A percentile compares a stretch with the other conserved stretches of the same genome.
phyloP scores from a whole-genome alignment of 2,113 vertebrate genomes.

The Struthidea cinerea region DNA sequence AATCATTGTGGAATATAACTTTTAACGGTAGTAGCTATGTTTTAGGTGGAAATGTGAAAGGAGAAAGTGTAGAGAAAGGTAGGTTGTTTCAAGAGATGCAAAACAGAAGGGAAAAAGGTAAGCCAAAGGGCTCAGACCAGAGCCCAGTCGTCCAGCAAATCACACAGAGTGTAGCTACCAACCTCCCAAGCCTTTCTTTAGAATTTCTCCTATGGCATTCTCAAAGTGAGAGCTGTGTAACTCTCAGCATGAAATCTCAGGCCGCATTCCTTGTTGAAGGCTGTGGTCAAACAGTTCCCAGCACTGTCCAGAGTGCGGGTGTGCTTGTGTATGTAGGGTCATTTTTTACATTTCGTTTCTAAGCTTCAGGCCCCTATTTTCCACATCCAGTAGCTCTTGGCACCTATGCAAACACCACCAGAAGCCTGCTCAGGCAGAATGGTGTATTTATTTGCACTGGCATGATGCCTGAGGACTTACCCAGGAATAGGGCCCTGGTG shows the following conservation, averaged over 20 bases:
- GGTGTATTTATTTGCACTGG: neutral
- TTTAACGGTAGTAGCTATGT: neutral
- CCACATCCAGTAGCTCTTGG: neutral
- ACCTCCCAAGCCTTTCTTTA: neutral
- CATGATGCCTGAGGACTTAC: neutral
- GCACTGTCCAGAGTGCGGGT: neutral
- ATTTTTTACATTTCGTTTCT: neutral
- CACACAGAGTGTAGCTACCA: neutral
- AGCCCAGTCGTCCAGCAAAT: neutral
- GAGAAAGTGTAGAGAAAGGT: neutral
- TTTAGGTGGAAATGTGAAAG: neutral
- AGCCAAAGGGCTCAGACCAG: neutral
- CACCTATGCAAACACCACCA: neutral
- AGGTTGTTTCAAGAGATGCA: neutral
- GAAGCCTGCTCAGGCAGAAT: neutral
- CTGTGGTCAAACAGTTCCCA: neutral
- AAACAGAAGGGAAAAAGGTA: neutral
- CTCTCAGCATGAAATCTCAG: neutral
- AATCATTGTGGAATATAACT: neutral
- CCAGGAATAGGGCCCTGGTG: neutral
- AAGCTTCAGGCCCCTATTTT: neutral
- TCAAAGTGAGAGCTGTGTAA: neutral
- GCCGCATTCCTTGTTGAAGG: neutral
- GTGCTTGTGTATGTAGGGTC: neutral
- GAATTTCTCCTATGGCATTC: neutral